A percentile compares a stretch with the other conserved stretches of the same genome.
Evolutionary conservation across 2,888 invertebrate species (phyloP).

Genomic region (Leptura quadrifasciata): DNA sequence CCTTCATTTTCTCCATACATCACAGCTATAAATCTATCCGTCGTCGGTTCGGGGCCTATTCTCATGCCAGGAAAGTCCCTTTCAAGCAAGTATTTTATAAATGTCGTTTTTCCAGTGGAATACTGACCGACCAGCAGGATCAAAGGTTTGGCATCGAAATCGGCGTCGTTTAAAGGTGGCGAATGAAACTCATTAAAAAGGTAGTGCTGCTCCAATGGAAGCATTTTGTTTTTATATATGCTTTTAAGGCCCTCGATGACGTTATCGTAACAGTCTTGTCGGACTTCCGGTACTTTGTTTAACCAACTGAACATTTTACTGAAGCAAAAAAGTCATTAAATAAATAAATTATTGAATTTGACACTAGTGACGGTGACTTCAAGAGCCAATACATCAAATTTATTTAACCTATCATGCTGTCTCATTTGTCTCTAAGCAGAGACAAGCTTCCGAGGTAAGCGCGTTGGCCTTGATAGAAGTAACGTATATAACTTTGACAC

Average conservation of each 20-base stretch:
- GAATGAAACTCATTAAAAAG: conserved; percentile 97
- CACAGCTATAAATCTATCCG: conserved; percentile 97
- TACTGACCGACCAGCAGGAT: conserved; percentile 97
- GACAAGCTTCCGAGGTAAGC: neutral
- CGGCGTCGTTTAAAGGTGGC: conserved; percentile 94
- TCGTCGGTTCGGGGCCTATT: conserved; percentile 99
- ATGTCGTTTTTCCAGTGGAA: conserved; percentile 94
- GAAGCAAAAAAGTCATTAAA: conserved; percentile 46
- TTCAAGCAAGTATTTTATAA: conserved; percentile 94
- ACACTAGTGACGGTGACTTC: conserved; percentile 46
- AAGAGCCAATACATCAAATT: conserved; percentile 27
- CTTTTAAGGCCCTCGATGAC: conserved; percentile 96
- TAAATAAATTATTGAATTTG: conserved; percentile 41
- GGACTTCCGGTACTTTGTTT: conserved; percentile 79
- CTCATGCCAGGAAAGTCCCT: conserved; percentile 98
- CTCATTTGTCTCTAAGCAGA: neutral
- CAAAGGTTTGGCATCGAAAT: conserved; percentile 99
- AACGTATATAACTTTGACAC: too few relatives aligned
- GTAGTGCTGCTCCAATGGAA: conserved; percentile 92
- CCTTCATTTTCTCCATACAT: conserved; percentile 93
- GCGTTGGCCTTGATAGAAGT: neutral
- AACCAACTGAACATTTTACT: conserved; percentile 91
- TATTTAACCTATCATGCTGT: conserved; percentile 9
- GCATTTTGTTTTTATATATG: conserved; percentile 92
- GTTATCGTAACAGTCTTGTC: conserved; percentile 87